Base-by-base conservation (phyloP, 2,797 vertebrate genomes). In the Champsocephalus esox region DNA sequence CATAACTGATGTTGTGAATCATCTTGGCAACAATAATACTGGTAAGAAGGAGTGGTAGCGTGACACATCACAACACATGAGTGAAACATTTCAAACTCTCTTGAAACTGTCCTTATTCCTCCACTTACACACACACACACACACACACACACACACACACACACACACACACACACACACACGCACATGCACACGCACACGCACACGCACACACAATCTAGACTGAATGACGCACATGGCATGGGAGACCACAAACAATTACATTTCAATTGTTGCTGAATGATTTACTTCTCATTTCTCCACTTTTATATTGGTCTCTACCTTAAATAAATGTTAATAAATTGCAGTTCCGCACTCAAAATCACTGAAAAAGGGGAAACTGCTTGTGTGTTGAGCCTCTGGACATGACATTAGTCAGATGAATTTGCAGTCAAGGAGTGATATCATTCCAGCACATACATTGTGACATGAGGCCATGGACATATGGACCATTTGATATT, bases 401-500 rank as follows among this genome's bases (percentile, higher is more conserved):
- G 13, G 16, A 34, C 4, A 56, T 11, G 60, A 50, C 61, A 75
- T 79, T 67, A 16, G 38, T 77, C 69, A 77, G 65, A 75, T 21
- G 49, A 5, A 74, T 79, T 45, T 76, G 28, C 52, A 66, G 62
- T 21, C 24, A 24, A 44, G 44, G 3, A 65, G 28, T 61, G 58
- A 75, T 55, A 70, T 70, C 72, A 70, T 70, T 88, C 59, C 49
- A 77, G 87, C 65, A 79, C 41, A 76, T 14, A 46, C 9, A 59
- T 50, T 57, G 57, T 78, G 87, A 77, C 84, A 81, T 8, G 57
- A 87, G 80, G 83, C 84, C 90, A 87, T 61, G 83, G 88, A 77
- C 86, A 66, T 52, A 81, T 63, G 71, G 76, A 50, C 65, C 66
- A 62, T 88, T 73, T 86, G 58, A 83, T 77, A 80, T 73, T 80